Base-by-base conservation (phyloP, 2,888 invertebrate species). In the Phymatocera aterrima region DNA sequence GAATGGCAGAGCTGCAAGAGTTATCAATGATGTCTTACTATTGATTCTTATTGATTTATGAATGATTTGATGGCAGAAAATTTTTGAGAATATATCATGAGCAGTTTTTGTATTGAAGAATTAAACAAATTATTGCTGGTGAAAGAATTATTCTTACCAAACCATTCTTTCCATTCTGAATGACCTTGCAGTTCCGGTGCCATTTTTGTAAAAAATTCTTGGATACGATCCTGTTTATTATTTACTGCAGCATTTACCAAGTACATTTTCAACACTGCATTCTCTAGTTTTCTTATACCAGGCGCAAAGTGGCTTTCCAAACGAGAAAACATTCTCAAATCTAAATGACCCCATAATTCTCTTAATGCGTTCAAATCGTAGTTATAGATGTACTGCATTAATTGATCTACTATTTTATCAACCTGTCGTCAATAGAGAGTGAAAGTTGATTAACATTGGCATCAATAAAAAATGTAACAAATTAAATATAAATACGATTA, bases 161-260 rank as follows among this genome's bases (percentile, higher is more conserved):
- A 99, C 99, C 99, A 99, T 85, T 99, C 99, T 88, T 96, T 97
- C 97, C 98, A 99, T 89, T 99, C 99, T 79, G 93, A 92, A 88
- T 97, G 97, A 70, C 95, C 95, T 88, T 98, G 97, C 64, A 99
- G 91, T 85, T 98, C 97, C 18, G 95, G 93, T 4, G 97, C 94
- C 94, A 98, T 94, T 91, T 96, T 97, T 10, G 94, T 93, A 88
- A 98, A 96, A 91, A 99, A 98, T 82, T 99, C 98, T 24, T 94
- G 93, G 77, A 98, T 94, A 91, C 96, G 96, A 48, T 99, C 99
- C 77, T 94, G 93, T 83, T 96, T 95, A 83, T 95, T 96, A 81
- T 95, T 96, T 31, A 95, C 94, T 37, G 93, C 94, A 28, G 98
- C 97, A 86, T 96, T 97, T 15, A 98, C 95, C 79, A 99, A 91